Evolutionary conservation across 2,113 vertebrate genomes (phyloP), one percentile per base, ranked within the genome.

Genomic region (Aphelocoma coerulescens): DNA sequence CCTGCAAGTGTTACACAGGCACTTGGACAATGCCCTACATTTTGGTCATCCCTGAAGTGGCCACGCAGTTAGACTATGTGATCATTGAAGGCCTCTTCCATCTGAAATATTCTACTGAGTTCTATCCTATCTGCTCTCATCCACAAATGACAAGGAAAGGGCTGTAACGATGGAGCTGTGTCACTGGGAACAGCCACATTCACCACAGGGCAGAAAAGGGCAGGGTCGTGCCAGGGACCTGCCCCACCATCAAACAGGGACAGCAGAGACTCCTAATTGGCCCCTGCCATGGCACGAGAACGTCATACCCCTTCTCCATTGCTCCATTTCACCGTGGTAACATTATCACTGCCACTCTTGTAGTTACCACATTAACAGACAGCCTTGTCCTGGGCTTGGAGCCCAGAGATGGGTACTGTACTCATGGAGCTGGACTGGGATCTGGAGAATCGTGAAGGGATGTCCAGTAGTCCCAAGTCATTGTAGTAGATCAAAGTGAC

Each of bases 401-500:
- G 27, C 18, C 68, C 33, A 33, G 43, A 44, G 27, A 90, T 90
- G 37, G 51, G 88, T 39, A 90, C 72, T 5, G 54, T 46, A 54
- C 1, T 49, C 24, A 41, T 35, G 17, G 61, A 57, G 30, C 43
- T 1, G 1, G 51, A 33, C 23, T 6, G 32, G 7, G 16, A 12
- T 37, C 54, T 46, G 1, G 74, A 85, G 48, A 91, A 93, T 16
- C 4, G 1, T 1, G 19, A 9, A 5, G 57, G 49, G 17, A 66
- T 65, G 17, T 16, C 59, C 0, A 61, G 44, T 22, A 37, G n/a
- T 65, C 37, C 61, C 1, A 41, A 11, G 19, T 0, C 6, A 17
- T 3, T 24, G 0, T 0, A 0, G 3, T 48, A 63, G 61, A 78
- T 85, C 12, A 68, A 27, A 41, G 65, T 17, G 1, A 12, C 1